Evolutionary conservation across 2,888 invertebrate species (phyloP).

Genomic region (Phortica okadai): DNA sequence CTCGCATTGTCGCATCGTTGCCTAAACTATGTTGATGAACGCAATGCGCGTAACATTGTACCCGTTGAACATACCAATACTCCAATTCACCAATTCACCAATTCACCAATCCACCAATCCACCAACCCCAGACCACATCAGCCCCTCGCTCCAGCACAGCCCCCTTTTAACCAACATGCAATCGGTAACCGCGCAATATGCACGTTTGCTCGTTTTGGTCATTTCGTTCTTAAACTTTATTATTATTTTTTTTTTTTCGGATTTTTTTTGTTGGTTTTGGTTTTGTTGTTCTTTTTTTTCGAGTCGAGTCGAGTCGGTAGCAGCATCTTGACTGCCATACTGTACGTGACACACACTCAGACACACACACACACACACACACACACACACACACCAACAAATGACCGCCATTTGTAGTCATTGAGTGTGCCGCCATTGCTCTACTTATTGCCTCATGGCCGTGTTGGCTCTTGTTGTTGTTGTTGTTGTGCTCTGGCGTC

Average conservation of each 20-base stretch:
- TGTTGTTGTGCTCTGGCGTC: not conserved
- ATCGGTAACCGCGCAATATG: not conserved
- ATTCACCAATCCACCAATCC: no score
- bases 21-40: not conserved
- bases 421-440: conserved; percentile 51
- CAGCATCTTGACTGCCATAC: conserved; percentile 2
- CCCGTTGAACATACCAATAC: no score
- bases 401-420: conserved; percentile 61
- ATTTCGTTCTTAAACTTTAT: not conserved
- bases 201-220: conserved; percentile 1
- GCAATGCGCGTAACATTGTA: not conserved
- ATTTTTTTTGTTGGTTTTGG: conserved; percentile 4
- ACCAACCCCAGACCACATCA: no score
- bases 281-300: not conserved
- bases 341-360: not conserved
- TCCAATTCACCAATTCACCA: no score
- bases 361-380: not conserved
- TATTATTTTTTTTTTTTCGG: not conserved
- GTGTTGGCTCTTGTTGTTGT: conserved; percentile 31
- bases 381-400: conserved; percentile 33
- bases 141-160: no score
- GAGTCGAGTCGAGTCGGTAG: not conserved
- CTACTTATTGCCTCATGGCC: conserved; percentile 32
- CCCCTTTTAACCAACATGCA: no score
- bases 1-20: not conserved